Evolutionary conservation across 2,113 vertebrate genomes (phyloP).

Genomic region (Podarcis cretensis): DNA sequence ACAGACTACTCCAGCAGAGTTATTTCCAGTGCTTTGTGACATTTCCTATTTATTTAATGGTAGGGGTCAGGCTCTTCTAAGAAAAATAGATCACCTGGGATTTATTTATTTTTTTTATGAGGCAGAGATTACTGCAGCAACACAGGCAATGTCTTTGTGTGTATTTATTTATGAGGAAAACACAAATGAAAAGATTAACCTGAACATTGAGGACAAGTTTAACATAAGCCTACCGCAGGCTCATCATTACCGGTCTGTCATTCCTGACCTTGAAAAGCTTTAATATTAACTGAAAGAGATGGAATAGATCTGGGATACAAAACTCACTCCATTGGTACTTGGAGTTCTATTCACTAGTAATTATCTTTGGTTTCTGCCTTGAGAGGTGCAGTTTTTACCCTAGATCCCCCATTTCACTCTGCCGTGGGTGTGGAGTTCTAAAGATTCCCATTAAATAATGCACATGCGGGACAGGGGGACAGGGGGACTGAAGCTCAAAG

Average conservation of each 20-base stretch:
- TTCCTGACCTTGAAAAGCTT: slow-evolving; percentile 68
- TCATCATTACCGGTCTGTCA: slow-evolving; percentile 49
- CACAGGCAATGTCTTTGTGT: slow-evolving; percentile 33
- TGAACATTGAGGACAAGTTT: slow-evolving; percentile 49
- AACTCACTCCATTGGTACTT: slow-evolving; percentile 11
- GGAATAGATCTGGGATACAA: slow-evolving; percentile 6
- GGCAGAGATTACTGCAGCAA: slow-evolving; percentile 37
- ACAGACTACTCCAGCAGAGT: neutral
- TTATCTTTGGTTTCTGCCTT: slow-evolving; percentile 28
- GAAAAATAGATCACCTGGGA: slow-evolving; percentile 24
- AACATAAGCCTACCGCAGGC: slow-evolving; percentile 53
- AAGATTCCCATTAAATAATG: neutral
- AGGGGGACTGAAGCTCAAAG: neutral
- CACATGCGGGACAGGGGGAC: neutral
- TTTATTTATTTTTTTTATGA: slow-evolving; percentile 25
- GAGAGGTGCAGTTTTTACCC: neutral
- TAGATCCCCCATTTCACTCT: neutral
- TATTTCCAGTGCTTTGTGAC: slow-evolving; percentile 3
- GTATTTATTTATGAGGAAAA: slow-evolving; percentile 20
- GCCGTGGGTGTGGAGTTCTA: too few species aligned
- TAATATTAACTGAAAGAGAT: slow-evolving; percentile 28
- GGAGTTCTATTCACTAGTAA: neutral
- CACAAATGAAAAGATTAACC: slow-evolving; percentile 63
- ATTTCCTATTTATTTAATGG: slow-evolving; percentile 13
- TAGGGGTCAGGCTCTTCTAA: slow-evolving; percentile 18